Conservation (phyloP, 2,113 vertebrate species). For the Carassius carassius region DNA sequence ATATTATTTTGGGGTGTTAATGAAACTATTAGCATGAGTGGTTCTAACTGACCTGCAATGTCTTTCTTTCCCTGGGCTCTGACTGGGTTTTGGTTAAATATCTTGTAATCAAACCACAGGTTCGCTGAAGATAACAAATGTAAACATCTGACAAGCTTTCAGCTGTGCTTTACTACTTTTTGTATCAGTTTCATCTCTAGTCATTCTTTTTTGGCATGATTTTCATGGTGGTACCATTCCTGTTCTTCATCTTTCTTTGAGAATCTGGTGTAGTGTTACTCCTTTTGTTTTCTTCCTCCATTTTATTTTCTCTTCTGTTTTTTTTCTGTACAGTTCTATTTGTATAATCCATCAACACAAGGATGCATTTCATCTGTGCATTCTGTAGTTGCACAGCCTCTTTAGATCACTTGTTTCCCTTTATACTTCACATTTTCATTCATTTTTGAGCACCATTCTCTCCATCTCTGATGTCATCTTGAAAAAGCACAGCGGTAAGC, state of each 20-base stretch:
- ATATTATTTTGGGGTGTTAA: conserved; percentile 67
- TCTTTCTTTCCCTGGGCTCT: conserved; percentile 91
- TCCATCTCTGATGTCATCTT: conserved; percentile 53
- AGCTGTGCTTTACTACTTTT: conserved; percentile 75
- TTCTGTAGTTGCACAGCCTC: background rate
- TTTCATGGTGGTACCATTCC: background rate
- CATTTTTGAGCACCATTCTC: conserved; percentile 36
- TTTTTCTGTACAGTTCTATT: background rate
- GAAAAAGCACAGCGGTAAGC: conserved; percentile 81
- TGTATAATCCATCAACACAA: background rate
- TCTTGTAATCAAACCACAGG: conserved; percentile 31
- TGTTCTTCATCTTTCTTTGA: background rate
- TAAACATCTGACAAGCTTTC: conserved; percentile 58
- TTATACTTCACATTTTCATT: background rate
- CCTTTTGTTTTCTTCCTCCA: background rate
- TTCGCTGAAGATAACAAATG: conserved; percentile 61
- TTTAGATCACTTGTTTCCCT: conserved; percentile 12
- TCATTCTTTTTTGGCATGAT: conserved; percentile 21
- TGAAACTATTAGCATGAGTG: conserved; percentile 76
- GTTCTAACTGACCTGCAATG: conserved; percentile 84
- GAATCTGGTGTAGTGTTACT: background rate
- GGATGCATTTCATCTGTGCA: background rate
- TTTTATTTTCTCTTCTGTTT: background rate
- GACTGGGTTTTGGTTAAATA: conserved; percentile 63
- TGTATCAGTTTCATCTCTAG: conserved; percentile 42